phyloP scores from a whole-genome alignment of 2,888 invertebrate genomes.

The Plagodis dolabraria region DNA sequence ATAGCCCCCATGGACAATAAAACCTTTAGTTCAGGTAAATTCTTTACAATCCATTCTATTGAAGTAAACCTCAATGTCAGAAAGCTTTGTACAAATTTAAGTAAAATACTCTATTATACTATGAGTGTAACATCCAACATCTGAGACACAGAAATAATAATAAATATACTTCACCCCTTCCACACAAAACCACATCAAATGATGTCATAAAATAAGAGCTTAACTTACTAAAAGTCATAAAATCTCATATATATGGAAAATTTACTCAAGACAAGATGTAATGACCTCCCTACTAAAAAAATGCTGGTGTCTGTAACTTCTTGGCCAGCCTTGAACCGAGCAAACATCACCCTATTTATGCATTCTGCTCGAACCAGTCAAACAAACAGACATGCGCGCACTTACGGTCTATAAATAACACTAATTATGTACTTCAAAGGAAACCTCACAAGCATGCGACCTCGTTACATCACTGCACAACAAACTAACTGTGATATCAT shows the following conservation, averaged over 20 bases:
- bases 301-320: conserved; percentile 25
- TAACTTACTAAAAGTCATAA: neutral
- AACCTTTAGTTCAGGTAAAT: too few relatives aligned
- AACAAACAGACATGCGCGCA: conserved; percentile 61
- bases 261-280: conserved; percentile 10
- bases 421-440: conserved; percentile 37
- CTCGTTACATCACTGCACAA: conserved; percentile 49
- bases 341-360: conserved; percentile 20
- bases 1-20: too few relatives aligned
- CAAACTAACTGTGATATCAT: conserved; percentile 72
- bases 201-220: neutral
- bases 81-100: neutral
- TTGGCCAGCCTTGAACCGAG: conserved; percentile 31
- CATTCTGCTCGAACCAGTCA: conserved; percentile 49
- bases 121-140: neutral
- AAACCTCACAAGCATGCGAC: conserved; percentile 23
- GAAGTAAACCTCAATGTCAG: too few relatives aligned
- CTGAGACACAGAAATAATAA: neutral
- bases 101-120: neutral
- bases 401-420: conserved; percentile 72
- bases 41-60: too few relatives aligned
- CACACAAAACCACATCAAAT: neutral
- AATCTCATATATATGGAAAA: neutral
- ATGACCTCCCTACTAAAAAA: conserved; percentile 8
- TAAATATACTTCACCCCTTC: neutral